Evolutionary conservation across 1,140 invertebrate species (phyloP), one percentile per base, ranked within the genome.

Genomic region (Venustaconcha ellipsiformis): DNA sequence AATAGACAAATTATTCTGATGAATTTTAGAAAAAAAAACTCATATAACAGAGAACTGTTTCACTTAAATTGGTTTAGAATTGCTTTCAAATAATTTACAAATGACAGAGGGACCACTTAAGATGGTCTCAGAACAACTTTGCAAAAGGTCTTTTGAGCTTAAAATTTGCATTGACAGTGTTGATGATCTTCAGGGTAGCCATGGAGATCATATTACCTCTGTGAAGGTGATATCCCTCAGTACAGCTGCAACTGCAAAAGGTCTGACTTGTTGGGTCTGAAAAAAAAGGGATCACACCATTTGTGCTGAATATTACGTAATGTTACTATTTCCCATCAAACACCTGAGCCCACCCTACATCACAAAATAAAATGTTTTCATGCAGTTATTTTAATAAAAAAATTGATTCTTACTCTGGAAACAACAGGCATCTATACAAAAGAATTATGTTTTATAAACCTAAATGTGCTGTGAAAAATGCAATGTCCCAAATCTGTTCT

Each of bases 241-340:
- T 79, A 99, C 92, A 57, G 98, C 98, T 66, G 94, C 96, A 18
- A 99, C 97, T 70, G 95, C 94, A 92, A 93, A 94, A 15, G 95
- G 96, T 82, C 99, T 92, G 66, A 99, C 94, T 88, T 93, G 88
- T 37, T 92, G 85, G 68, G 93, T 94, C 92, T 94, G 77, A 57
- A 89, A 89, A 69, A 74, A 80, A 73, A 80, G 71, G 74, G 71
- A 58, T n/a, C 63, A 79, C 57, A 5, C 67, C 18, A 74, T 59
- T 55, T 73, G 55, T 48, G 37, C 37, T 48, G 37, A 48, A 48
- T 48, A 48, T 48, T 4, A 48, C 0, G 37, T 48, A 48, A 48
- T 48, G 37, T 48, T 11, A 48, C 5, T 11, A 8, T 4, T 48
- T 48, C 37, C 37, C 37, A 6, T 0, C 37, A 48, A 48, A 2